Evolutionary conservation across 2,113 vertebrate genomes (phyloP).

Genomic region (Platycercus adscitus): DNA sequence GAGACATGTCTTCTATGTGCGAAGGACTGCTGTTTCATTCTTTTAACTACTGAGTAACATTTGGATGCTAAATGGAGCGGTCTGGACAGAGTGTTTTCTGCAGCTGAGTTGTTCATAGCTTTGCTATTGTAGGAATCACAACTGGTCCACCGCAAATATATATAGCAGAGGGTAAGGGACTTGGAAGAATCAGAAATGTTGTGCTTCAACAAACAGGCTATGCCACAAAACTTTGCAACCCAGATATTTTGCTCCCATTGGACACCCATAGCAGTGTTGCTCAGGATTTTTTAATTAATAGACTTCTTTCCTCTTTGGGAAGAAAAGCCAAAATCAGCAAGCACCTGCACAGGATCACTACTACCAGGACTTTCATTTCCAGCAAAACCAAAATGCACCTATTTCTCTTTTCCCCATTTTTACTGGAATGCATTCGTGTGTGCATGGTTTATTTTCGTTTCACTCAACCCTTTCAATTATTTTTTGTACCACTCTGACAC

Average conservation of each 20-base stretch:
- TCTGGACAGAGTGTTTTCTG: background rate
- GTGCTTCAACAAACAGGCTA: background rate
- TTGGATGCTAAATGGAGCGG: background rate
- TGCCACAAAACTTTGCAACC: background rate
- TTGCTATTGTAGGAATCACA: background rate
- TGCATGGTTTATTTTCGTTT: background rate
- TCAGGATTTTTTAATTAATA: background rate
- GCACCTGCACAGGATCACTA: background rate
- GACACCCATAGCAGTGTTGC: background rate
- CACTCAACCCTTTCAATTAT: background rate
- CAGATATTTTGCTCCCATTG: background rate
- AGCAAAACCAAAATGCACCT: background rate
- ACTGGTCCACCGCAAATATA: background rate
- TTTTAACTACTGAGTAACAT: background rate
- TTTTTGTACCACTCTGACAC: background rate
- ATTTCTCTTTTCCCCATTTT: background rate
- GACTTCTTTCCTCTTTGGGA: background rate
- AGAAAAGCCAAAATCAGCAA: background rate
- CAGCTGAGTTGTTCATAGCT: background rate
- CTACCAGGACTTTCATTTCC: background rate
- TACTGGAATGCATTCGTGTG: fast-evolving
- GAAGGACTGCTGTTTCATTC: fast-evolving
- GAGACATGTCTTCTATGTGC: background rate
- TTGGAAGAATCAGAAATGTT: background rate
- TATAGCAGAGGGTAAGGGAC: background rate